Evolutionary conservation across 2,888 invertebrate genomes (phyloP).

Genomic region (Ischnus inquisitorius): DNA sequence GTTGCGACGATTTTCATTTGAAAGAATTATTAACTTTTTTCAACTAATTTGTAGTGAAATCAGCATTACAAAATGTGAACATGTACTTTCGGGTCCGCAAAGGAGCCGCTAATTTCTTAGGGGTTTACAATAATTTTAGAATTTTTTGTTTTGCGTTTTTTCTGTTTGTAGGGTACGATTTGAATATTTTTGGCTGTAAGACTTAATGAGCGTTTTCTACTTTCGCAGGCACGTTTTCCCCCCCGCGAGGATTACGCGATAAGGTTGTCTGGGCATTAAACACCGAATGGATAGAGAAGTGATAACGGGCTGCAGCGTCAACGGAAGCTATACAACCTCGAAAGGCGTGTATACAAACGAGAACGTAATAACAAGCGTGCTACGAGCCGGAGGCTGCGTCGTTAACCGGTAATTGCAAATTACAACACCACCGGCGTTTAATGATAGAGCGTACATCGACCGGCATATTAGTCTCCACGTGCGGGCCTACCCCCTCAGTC

Average conservation of each 20-base stretch:
- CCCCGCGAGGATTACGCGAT: background rate
- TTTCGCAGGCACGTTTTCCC: background rate
- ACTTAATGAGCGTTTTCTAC: background rate
- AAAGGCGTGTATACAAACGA: slow-evolving; percentile 38
- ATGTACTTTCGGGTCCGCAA: too few species aligned
- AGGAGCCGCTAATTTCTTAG: too few species aligned
- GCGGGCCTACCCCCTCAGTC: background rate
- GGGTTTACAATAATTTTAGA: too few species aligned
- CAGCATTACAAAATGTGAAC: too few species aligned
- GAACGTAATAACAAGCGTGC: slow-evolving; percentile 43
- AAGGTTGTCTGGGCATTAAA: background rate
- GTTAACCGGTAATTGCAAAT: slow-evolving; percentile 64
- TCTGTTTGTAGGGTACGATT: background rate
- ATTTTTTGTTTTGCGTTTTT: background rate
- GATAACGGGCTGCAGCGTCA: background rate
- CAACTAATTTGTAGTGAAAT: too few species aligned
- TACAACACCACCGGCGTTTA: slow-evolving; percentile 51
- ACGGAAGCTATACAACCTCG: background rate
- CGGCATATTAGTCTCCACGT: slow-evolving; percentile 7
- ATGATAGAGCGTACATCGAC: slow-evolving; percentile 52
- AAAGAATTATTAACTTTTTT: too few species aligned
- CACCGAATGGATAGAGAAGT: background rate
- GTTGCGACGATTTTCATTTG: too few species aligned
- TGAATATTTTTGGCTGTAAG: background rate
- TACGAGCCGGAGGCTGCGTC: slow-evolving; percentile 40